Conservation (phyloP, 2,113 vertebrate genomes). For the Bambusicola thoracicus region DNA sequence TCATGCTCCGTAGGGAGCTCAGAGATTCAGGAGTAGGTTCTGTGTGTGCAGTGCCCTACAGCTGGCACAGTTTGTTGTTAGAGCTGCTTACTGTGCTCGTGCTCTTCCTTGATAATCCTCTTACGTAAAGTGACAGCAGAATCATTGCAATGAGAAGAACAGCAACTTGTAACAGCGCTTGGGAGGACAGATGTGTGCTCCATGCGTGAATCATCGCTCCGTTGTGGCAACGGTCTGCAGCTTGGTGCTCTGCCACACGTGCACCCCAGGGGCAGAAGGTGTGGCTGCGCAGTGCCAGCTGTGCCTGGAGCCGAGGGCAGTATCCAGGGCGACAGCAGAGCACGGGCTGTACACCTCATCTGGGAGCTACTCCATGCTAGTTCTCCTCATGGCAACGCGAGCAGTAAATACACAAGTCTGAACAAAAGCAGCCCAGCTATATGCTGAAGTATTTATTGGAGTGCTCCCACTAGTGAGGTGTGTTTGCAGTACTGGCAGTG, state of each 20-base stretch:
- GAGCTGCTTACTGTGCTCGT: background rate
- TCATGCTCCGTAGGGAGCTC: background rate
- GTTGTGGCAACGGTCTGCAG: background rate
- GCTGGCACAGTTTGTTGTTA: background rate
- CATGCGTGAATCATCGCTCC: slow-evolving; percentile 24
- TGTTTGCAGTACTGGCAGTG: background rate
- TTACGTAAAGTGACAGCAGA: slow-evolving; percentile 18
- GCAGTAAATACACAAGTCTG: background rate
- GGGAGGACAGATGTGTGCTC: slow-evolving; percentile 22
- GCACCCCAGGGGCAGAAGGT: slow-evolving; percentile 52
- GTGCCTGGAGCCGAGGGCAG: slow-evolving; percentile 9
- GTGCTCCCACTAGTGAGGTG: background rate
- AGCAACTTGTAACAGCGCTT: slow-evolving; percentile 25
- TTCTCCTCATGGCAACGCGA: background rate
- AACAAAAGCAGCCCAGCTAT: background rate
- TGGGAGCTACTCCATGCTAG: background rate
- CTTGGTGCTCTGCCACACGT: background rate
- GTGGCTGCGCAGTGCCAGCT: background rate
- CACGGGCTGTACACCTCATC: background rate
- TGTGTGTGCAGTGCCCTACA: background rate
- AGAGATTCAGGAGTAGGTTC: background rate
- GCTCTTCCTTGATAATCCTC: slow-evolving; percentile 4
- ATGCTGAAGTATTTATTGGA: background rate
- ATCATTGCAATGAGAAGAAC: slow-evolving; percentile 9
- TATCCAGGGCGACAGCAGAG: background rate